Evolutionary conservation across 2,797 vertebrate species (phyloP), one percentile per base, ranked within the genome.

Genomic region (Anniella stebbinsi): DNA sequence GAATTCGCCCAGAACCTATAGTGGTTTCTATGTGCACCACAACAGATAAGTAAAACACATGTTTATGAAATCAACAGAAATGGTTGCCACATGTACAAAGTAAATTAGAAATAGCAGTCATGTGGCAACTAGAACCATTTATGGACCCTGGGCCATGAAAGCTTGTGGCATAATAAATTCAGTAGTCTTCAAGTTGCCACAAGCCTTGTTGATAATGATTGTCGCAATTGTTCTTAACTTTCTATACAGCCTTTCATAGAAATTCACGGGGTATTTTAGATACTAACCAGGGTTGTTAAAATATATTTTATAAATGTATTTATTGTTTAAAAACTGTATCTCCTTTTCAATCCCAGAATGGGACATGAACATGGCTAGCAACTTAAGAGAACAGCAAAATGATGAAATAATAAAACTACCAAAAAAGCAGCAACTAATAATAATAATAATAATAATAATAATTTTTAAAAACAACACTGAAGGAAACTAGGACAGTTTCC

Each of bases 41-140:
- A 80, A 54, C 38, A 57, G 36, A 36, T 66, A 86, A 60, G 21
- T 57, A 72, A 80, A 80, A 87, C 41, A 48, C n/a, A 25, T 9
- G 57, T 67, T 78, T 78, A 80, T 87, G 30, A 70, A 76, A 80
- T 60, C 12, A 38, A 86, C 10, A 86, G 28, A 87, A 81, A 82
- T 48, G 17, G 13, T 67, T 87, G 10, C 3, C n/a, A 67, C 2
- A 7, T 30, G 15, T 38, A 48, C 75, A 51, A 54, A 84, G 45
- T 77, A 84, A 69, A 51, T 70, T 67, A 70, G 25, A 72, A 82
- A 60, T 48, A 67, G 33, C 72, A 51, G 48, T 51, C 51, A 8
- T 80, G 77, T 17, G 48, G 51, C 33, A 80, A 30, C 77, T 80
- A 73, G 18, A 21, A 63, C 17, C 17, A 73, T 38, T 67, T 69